A percentile compares a stretch with the other conserved stretches of the same genome.
Evolutionary conservation across 2,888 invertebrate genomes (phyloP).

Genomic region (Siphonodentalium dalli): DNA sequence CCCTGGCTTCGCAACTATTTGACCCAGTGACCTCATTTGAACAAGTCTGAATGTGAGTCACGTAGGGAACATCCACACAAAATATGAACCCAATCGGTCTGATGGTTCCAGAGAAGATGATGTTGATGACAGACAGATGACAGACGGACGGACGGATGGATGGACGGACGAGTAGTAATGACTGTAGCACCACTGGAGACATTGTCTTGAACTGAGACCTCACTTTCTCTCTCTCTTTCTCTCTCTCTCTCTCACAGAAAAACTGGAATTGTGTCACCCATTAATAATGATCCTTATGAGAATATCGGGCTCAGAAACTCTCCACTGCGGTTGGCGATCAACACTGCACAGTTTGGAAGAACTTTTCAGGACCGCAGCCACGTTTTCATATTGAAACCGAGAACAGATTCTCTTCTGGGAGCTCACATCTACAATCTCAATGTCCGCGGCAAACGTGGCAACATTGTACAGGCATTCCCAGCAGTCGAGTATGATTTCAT

Average conservation of each 20-base stretch:
- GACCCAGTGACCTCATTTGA: too few relatives aligned
- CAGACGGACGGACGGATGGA: too few relatives aligned
- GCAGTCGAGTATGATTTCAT: constrained; percentile 63
- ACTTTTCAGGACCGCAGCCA: constrained; percentile 61
- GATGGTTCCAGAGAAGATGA: too few relatives aligned
- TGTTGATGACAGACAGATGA: too few relatives aligned
- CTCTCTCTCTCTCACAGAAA: background rate
- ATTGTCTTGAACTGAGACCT: too few relatives aligned
- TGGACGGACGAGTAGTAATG: too few relatives aligned
- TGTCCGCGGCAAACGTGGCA: constrained; percentile 60
- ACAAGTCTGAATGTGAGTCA: too few relatives aligned
- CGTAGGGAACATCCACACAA: too few relatives aligned
- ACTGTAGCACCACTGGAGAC: too few relatives aligned
- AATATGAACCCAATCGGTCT: too few relatives aligned
- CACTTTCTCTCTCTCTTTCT: too few relatives aligned
- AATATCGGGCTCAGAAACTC: constrained; percentile 48
- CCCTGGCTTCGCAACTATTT: too few relatives aligned
- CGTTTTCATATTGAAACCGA: constrained; percentile 49
- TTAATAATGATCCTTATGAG: constrained; percentile 56
- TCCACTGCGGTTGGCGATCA: constrained; percentile 58
- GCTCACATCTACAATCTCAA: constrained; percentile 53
- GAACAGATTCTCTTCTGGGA: constrained; percentile 36
- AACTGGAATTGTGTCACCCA: constrained; percentile 43
- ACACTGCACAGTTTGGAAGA: constrained; percentile 62
- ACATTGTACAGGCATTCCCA: constrained; percentile 62